A percentile compares a stretch with the other conserved stretches of the same genome.
Conservation (phyloP, 2,888 invertebrate genomes). For the Eristalinus aeneus region DNA sequence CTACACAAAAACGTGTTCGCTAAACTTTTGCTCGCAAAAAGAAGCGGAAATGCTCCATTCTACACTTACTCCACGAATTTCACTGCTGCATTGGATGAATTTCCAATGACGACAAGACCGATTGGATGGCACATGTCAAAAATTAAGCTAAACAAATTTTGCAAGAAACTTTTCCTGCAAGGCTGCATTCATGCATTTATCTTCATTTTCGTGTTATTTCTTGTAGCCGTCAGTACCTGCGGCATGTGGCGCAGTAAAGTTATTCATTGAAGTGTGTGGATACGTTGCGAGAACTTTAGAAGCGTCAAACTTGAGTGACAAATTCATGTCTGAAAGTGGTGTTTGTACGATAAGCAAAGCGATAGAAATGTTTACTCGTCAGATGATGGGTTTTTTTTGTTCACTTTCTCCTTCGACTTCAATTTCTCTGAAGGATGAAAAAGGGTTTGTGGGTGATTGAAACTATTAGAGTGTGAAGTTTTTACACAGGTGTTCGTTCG, state of each 20-base stretch:
- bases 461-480: not conserved
- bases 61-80: not conserved
- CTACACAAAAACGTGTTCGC: not conserved
- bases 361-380: not conserved
- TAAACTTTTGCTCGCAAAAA: not conserved
- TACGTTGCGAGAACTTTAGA: not conserved
- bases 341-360: not conserved
- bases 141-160: not conserved
- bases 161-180: not conserved
- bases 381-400: not conserved
- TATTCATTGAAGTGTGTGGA: not conserved
- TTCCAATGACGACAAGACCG: not conserved
- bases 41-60: not conserved
- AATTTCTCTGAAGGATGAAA: too few species aligned
- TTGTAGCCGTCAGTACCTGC: conserved; percentile 2
- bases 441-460: not conserved
- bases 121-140: not conserved
- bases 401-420: not conserved
- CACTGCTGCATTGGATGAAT: not conserved
- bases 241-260: not conserved
- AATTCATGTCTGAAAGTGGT: not conserved
- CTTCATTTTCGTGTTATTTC: not conserved
- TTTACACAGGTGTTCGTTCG: not conserved
- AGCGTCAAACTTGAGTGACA: conserved; percentile 2
- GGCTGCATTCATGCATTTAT: not conserved